A percentile compares a stretch with the other conserved stretches of the same genome.
Evolutionary conservation across 2,797 vertebrate species (phyloP).

Genomic region (Trematomus bernacchii): DNA sequence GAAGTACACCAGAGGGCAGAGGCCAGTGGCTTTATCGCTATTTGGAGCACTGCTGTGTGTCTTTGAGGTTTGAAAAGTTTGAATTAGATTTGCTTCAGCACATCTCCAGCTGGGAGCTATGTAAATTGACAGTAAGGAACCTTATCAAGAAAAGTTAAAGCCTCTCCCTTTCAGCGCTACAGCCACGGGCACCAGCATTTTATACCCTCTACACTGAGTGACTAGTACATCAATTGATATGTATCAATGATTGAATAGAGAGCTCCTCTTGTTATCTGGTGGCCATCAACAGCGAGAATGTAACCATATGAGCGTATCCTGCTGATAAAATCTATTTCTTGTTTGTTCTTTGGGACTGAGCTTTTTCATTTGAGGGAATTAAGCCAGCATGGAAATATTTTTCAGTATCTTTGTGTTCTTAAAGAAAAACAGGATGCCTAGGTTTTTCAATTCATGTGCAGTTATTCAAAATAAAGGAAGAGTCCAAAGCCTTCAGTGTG

Average conservation of each 20-base stretch:
- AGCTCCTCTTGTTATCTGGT: slow-evolving; percentile 62
- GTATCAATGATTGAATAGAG: slow-evolving; percentile 50
- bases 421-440: slow-evolving; percentile 77
- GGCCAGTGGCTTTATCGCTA: slow-evolving; percentile 75
- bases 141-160: slow-evolving; percentile 68
- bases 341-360: slow-evolving; percentile 47
- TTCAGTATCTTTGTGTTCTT: slow-evolving; percentile 74
- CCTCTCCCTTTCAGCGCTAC: slow-evolving; percentile 39
- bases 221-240: slow-evolving; percentile 57
- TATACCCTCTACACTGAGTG: slow-evolving; percentile 49
- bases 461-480: slow-evolving; percentile 75
- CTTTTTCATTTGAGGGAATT: slow-evolving; percentile 69
- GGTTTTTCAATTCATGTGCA: slow-evolving; percentile 71
- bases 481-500: slow-evolving; percentile 40
- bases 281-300: slow-evolving; percentile 59
- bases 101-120: slow-evolving; percentile 81
- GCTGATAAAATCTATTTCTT: slow-evolving; percentile 74
- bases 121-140: slow-evolving; percentile 76
- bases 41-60: slow-evolving; percentile 76
- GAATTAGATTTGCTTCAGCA: slow-evolving; percentile 81
- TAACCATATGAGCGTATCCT: slow-evolving; percentile 65
- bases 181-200: slow-evolving; percentile 51
- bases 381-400: slow-evolving; percentile 77
- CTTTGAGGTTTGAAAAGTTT: slow-evolving; percentile 76
- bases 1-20: slow-evolving; percentile 74